Percentiles rank a stretch among this genome's conserved stretches.
These are phyloP conservation scores for Aphelinus atriplicis DNA, from an alignment of 1,140 invertebrate species.

Conservation along the genomic window DNA sequence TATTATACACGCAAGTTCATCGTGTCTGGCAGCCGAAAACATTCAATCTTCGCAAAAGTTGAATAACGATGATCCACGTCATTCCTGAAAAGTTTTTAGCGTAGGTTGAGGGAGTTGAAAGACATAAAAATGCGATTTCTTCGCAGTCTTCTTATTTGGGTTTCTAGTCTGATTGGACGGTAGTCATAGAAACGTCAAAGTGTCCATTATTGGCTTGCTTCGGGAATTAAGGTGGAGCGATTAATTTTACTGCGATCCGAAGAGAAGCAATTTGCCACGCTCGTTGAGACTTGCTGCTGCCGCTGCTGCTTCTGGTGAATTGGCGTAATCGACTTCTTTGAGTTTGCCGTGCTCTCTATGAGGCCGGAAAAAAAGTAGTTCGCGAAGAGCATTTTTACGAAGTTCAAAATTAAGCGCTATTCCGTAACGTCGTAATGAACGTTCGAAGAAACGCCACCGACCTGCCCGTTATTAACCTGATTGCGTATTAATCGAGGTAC, in stretches of 20 bases:
- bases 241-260: constrained; percentile 6
- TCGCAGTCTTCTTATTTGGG: no score
- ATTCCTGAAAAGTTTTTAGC: no score
- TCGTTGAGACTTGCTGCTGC: constrained; percentile 4
- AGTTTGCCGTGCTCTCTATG: neutral
- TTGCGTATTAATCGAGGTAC: no score
- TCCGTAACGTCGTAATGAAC: neutral
- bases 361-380: neutral
- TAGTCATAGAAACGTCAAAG: constrained; percentile 14
- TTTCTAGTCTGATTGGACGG: neutral
- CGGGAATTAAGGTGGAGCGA: constrained; percentile 9
- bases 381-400: neutral
- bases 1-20: no score
- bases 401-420: neutral
- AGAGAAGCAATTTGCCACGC: constrained; percentile 11
- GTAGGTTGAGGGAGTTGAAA: no score
- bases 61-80: no score
- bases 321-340: constrained; percentile 15
- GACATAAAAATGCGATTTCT: no score
- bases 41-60: no score
- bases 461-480: no score
- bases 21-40: no score
- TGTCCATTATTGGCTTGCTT: neutral
- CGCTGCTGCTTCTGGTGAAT: neutral
- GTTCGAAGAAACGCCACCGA: no score